Evolutionary conservation across 2,113 vertebrate genomes (phyloP).

Genomic region (Oncorhynchus nerka): DNA sequence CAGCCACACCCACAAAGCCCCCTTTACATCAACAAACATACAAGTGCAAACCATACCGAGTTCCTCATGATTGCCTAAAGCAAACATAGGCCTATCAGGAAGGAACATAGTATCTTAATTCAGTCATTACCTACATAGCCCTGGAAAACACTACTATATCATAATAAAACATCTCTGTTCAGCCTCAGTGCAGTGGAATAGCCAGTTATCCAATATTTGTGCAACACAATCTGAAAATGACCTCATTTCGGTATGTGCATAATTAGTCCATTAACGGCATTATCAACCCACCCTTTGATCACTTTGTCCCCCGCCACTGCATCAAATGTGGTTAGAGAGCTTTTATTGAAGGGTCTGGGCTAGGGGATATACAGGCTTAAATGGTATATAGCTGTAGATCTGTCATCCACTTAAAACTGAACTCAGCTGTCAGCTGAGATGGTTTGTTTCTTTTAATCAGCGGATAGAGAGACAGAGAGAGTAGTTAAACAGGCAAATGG

Average conservation of each 20-base stretch:
- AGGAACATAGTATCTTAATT: too few relatives aligned
- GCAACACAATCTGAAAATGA: too few relatives aligned
- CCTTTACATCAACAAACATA: too few relatives aligned
- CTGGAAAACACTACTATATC: too few relatives aligned
- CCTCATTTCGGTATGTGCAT: not conserved
- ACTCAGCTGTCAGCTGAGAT: conserved; percentile 45
- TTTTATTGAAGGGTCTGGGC: not conserved
- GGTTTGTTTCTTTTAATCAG: conserved; percentile 61
- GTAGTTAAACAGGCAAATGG: conserved; percentile 55
- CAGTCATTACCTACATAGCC: too few relatives aligned
- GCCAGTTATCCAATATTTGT: too few relatives aligned
- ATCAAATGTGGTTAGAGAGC: not conserved
- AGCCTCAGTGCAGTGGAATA: too few relatives aligned
- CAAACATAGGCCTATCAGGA: too few relatives aligned
- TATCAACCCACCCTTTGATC: not conserved
- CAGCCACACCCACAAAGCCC: not conserved
- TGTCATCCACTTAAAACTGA: conserved; percentile 37
- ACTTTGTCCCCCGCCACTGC: not conserved
- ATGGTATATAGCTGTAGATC: not conserved
- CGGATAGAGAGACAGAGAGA: conserved; percentile 36
- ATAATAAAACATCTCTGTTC: too few relatives aligned
- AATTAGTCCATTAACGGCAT: not conserved
- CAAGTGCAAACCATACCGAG: too few relatives aligned
- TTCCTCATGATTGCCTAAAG: too few relatives aligned
- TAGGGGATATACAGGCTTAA: not conserved